These are phyloP conservation scores for Sternotherus odoratus DNA, from an alignment of 2,797 vertebrate genomes.

Conservation along the genomic window DNA sequence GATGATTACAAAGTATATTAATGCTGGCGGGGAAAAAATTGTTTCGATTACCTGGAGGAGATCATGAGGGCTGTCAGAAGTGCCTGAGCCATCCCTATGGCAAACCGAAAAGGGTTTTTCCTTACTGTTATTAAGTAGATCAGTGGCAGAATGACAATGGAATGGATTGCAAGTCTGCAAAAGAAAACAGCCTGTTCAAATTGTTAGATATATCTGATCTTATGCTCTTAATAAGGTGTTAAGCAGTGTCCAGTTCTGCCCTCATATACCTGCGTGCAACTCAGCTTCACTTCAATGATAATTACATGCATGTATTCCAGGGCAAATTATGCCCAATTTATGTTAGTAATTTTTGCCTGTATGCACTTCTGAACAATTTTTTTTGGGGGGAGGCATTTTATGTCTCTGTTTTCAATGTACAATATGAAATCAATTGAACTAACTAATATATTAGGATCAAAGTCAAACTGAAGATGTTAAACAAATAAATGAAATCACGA, in stretches of 20 bases:
- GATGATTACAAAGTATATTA: background rate
- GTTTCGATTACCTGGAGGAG: slow-evolving; percentile 91
- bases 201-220: background rate
- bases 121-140: slow-evolving; percentile 93
- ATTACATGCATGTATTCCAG: background rate
- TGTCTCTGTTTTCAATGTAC: background rate
- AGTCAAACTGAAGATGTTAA: background rate
- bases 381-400: background rate
- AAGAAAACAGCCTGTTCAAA: slow-evolving; percentile 32
- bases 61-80: slow-evolving; percentile 98
- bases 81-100: slow-evolving; percentile 96
- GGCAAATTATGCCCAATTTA: background rate
- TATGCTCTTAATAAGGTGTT: background rate
- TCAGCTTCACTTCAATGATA: background rate
- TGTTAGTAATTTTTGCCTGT: background rate
- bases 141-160: slow-evolving; percentile 88
- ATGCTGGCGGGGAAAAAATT: background rate
- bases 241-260: background rate
- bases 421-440: background rate
- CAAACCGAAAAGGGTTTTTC: slow-evolving; percentile 94
- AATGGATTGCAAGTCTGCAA: slow-evolving; percentile 93
- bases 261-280: background rate
- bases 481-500: background rate
- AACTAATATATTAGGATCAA: background rate
- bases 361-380: background rate